Evolutionary conservation across 2,797 vertebrate species (phyloP).

Genomic region (Myotis planiceps): DNA sequence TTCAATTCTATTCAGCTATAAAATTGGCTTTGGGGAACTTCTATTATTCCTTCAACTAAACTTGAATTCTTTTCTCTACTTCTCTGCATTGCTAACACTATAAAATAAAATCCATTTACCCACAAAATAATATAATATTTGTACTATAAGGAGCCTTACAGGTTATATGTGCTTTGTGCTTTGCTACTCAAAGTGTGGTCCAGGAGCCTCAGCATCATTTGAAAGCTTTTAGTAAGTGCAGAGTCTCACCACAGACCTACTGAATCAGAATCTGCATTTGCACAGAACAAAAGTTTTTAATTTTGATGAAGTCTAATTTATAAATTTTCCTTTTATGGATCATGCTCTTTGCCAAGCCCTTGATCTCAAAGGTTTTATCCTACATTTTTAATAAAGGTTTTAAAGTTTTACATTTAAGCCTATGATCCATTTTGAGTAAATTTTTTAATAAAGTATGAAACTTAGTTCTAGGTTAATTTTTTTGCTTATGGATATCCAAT

Average conservation of each 20-base stretch:
- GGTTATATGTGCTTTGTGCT: too few species aligned
- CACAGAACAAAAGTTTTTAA: neutral
- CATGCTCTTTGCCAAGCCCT: neutral
- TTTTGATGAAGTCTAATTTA: slow-evolving; percentile 10
- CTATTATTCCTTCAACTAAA: slow-evolving; percentile 8
- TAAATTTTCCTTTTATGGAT: neutral
- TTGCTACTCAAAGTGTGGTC: neutral
- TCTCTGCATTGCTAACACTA: neutral
- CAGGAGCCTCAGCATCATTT: neutral
- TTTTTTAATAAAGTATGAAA: neutral
- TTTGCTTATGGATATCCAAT: neutral
- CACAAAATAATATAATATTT: slow-evolving; percentile 1
- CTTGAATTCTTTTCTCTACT: neutral
- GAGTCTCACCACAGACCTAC: neutral
- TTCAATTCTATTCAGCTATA: neutral
- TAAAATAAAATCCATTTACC: neutral
- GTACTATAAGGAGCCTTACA: neutral
- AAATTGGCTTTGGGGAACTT: neutral
- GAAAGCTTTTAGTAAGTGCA: neutral
- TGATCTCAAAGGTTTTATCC: neutral
- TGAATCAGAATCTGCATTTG: neutral
- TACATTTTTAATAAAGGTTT: neutral
- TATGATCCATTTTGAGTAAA: neutral
- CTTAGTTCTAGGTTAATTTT: neutral
- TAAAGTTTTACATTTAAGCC: neutral